Percentiles rank a stretch among this genome's conserved stretches.
Evolutionary conservation across 2,797 vertebrate species (phyloP).

Genomic region (Notoglanidium macrostoma): DNA sequence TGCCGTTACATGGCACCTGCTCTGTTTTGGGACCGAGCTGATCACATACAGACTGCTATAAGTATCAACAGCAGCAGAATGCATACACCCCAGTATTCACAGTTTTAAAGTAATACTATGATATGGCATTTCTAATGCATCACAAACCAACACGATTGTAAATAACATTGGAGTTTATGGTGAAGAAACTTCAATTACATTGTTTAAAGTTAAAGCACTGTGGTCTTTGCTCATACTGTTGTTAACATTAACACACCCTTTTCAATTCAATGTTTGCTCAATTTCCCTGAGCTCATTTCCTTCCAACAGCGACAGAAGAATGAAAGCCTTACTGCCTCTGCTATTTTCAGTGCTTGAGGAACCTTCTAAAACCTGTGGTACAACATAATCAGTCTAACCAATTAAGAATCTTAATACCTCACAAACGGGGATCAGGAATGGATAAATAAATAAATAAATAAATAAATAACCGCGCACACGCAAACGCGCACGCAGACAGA

Average conservation of each 20-base stretch:
- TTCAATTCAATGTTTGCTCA: slow-evolving; percentile 22
- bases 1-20: neutral
- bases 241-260: slow-evolving; percentile 23
- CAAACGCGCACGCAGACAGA: no score
- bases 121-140: neutral
- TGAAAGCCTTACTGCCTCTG: neutral
- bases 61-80: neutral
- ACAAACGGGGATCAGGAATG: neutral
- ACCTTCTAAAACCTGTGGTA: neutral
- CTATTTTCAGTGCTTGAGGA: neutral
- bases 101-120: neutral
- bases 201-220: neutral
- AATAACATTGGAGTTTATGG: neutral
- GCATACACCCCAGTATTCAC: neutral
- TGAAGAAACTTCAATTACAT: neutral
- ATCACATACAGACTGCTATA: neutral
- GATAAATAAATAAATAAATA: neutral
- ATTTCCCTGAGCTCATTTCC: slow-evolving; percentile 47
- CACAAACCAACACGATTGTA: neutral
- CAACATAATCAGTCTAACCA: neutral
- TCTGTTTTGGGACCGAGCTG: neutral
- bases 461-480: no score
- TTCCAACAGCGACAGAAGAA: slow-evolving; percentile 23
- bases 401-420: neutral
- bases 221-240: neutral